Evolutionary conservation across 2,113 vertebrate genomes (phyloP).

Genomic region (Dasypus novemcinctus): DNA sequence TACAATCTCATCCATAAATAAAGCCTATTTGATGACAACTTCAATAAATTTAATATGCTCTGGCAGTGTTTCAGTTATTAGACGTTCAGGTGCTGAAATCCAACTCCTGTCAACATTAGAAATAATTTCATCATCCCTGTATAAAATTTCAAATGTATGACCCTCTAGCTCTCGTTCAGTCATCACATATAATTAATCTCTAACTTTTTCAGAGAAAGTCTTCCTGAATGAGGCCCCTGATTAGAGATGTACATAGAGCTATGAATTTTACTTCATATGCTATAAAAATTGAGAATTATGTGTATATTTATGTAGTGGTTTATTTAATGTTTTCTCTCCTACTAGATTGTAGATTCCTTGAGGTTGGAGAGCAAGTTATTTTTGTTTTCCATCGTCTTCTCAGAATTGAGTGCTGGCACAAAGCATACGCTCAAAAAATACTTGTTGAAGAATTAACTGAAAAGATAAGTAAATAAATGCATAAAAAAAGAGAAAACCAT

Average conservation of each 20-base stretch:
- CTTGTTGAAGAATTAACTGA: background rate
- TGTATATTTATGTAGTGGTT: background rate
- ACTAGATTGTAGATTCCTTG: background rate
- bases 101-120: background rate
- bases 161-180: background rate
- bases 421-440: background rate
- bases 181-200: background rate
- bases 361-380: background rate
- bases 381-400: background rate
- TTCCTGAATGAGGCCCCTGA: background rate
- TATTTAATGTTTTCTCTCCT: background rate
- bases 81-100: too few species aligned
- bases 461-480: background rate
- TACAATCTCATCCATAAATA: constrained; percentile 30
- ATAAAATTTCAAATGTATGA: background rate
- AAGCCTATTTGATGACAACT: background rate
- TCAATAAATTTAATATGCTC: background rate
- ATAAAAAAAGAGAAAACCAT: background rate
- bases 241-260: background rate
- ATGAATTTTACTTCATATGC: background rate
- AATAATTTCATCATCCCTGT: background rate
- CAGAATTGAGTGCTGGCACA: background rate
- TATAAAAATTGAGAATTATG: background rate
- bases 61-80: background rate
- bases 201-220: background rate